Base-by-base conservation (phyloP, 2,113 vertebrate species). In the Halichoeres trimaculatus region DNA sequence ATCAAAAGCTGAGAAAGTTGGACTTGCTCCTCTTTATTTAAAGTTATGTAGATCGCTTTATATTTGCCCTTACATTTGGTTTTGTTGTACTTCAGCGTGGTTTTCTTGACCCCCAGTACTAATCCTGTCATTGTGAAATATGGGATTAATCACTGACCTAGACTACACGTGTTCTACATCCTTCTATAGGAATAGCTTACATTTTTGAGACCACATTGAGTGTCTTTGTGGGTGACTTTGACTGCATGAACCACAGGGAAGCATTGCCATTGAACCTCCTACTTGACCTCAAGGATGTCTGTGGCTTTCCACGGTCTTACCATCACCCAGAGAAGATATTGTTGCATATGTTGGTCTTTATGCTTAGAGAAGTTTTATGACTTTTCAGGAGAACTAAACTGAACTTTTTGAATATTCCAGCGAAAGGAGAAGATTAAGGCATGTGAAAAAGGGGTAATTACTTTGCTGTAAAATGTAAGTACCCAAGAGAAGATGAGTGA, bases 261-360 rank as follows among this genome's bases (percentile, higher is more conserved):
- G 52, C 74, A 83, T 40, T 14, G 45, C 58, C 67, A 86, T 66
- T 58, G 43, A 80, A 65, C 65, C 80, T 86, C 88, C 75, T 77
- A 88, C 82, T 76, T 91, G 85, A 91, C 85, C 90, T 90, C 78
- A 86, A 84, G 78, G 80, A 83, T 88, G 81, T 87, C 74, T 89
- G 88, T 91, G 88, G 86, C 78, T 91, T 91, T 86, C 77, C 84
- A 87, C 78, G 65, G 80, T 84, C 59, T 84, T 75, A 78, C 67
- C 66, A 89, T 66, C 84, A 69, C 79, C 70, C 24, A 80, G 71
- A 81, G 71, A 82, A 57, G 41, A 77, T 65, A 63, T 35, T 60
- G 78, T 67, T 80, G 65, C 69, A 8, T 63, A 55, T 70, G 22
- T 43, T 60, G 30, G 35, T 63, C 9, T 50, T 35, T 22, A 35